Evolutionary conservation across 1,140 invertebrate species (phyloP).

Genomic region (Cephus cinctus): DNA sequence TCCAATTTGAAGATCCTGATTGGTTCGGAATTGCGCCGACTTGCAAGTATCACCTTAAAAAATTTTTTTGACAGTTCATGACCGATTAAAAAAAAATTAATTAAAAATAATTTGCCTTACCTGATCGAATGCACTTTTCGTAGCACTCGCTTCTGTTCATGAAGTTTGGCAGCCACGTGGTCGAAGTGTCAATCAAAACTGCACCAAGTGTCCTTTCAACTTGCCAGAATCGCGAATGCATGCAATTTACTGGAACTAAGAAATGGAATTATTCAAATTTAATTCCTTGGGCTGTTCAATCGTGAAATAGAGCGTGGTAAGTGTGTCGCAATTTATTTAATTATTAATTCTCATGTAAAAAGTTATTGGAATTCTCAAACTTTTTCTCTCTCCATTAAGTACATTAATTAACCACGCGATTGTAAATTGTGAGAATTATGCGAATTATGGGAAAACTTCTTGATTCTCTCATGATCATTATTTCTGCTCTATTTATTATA

Average conservation of each 20-base stretch:
- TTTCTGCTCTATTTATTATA: constrained; percentile 1
- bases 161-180: constrained; percentile 19
- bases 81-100: not conserved
- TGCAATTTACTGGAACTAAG: constrained; percentile 35
- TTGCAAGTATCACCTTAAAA: constrained; percentile 33
- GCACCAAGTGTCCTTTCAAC: constrained; percentile 42
- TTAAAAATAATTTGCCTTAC: constrained; percentile 19
- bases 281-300: too few species aligned
- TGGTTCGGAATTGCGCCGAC: constrained; percentile 43
- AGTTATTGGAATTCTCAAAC: too few species aligned
- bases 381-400: too few species aligned
- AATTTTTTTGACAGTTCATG: not conserved
- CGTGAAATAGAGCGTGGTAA: too few species aligned
- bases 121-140: constrained; percentile 33
- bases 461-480: too few species aligned
- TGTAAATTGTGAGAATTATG: too few species aligned
- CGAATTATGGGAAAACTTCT: too few species aligned
- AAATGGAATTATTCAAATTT: too few species aligned
- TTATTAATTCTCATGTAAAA: too few species aligned
- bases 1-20: constrained; percentile 28
- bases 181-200: constrained; percentile 33
- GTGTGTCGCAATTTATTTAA: too few species aligned
- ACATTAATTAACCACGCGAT: too few species aligned
- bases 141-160: constrained; percentile 38
- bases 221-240: constrained; percentile 36